phyloP scores from a whole-genome alignment of 2,797 vertebrate species.

The Valencia hispanica region DNA sequence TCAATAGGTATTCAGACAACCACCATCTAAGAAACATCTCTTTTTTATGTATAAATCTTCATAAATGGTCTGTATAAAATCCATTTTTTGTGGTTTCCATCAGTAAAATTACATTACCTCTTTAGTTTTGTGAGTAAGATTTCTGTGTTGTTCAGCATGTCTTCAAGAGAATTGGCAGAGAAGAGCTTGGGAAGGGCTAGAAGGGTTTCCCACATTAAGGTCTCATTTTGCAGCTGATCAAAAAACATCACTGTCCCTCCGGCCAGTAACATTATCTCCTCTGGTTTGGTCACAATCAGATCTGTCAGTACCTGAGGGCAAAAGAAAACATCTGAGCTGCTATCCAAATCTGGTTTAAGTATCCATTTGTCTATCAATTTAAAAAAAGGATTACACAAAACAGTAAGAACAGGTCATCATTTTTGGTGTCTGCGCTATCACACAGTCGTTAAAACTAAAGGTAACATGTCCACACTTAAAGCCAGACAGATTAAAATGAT shows the following conservation, averaged over 20 bases:
- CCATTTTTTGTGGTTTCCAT: background rate
- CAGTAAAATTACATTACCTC: constrained; percentile 52
- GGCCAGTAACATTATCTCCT: constrained; percentile 26
- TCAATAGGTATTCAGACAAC: background rate
- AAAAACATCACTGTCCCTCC: constrained; percentile 53
- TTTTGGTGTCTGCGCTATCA: background rate
- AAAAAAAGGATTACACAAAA: background rate
- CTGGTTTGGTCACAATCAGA: constrained; percentile 62
- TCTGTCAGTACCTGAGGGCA: constrained; percentile 66
- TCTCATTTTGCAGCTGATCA: constrained; percentile 72
- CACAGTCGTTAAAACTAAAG: background rate
- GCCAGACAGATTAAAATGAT: background rate
- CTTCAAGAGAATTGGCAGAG: constrained; percentile 44
- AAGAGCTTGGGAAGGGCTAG: constrained; percentile 68
- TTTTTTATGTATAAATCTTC: background rate
- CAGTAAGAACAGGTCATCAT: background rate
- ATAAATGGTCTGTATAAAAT: background rate
- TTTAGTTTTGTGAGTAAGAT: constrained; percentile 64
- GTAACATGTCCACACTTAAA: background rate
- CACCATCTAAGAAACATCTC: background rate
- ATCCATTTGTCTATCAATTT: background rate
- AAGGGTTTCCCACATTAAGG: constrained; percentile 74
- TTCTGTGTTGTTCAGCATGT: constrained; percentile 23
- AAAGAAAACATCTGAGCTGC: constrained; percentile 3
- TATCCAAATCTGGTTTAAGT: background rate